A percentile compares a stretch with the other conserved stretches of the same genome.
These are phyloP conservation scores for Drosophila lini DNA, from an alignment of 1,140 invertebrate genomes.

Conservation along the genomic window DNA sequence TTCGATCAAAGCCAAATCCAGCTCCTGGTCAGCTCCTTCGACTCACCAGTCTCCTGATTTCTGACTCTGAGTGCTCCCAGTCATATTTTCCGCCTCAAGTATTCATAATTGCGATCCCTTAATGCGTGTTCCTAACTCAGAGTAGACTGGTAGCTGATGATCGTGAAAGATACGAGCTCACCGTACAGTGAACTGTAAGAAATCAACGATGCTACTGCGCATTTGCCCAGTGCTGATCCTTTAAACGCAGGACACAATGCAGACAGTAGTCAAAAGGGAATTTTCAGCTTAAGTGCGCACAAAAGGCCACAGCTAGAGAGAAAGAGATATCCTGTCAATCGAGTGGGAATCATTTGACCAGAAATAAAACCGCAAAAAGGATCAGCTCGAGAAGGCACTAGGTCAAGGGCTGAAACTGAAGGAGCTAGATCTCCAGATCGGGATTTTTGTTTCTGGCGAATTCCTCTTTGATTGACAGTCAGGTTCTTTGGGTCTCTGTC, in stretches of 20 bases:
- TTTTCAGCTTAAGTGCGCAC: constrained; percentile 72
- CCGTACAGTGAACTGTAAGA: constrained; percentile 72
- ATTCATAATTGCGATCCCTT: constrained; percentile 57
- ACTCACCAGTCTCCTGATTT: not conserved
- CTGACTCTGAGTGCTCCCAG: constrained; percentile 41
- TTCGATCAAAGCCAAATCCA: not conserved
- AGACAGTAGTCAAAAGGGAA: constrained; percentile 69
- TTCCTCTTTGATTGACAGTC: constrained; percentile 69
- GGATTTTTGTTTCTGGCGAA: constrained; percentile 40
- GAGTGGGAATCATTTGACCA: constrained; percentile 76
- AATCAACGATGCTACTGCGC: constrained; percentile 78
- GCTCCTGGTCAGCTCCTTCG: not conserved
- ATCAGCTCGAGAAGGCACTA: constrained; percentile 64
- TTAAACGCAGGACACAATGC: constrained; percentile 66
- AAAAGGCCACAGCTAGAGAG: constrained; percentile 43
- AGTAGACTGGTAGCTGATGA: constrained; percentile 34
- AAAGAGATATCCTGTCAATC: constrained; percentile 60
- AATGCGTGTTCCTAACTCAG: constrained; percentile 40
- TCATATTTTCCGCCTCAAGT: constrained; percentile 67
- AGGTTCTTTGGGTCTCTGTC: constrained; percentile 7
- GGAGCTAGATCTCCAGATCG: constrained; percentile 38
- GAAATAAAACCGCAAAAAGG: constrained; percentile 79
- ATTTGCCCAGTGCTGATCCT: constrained; percentile 63
- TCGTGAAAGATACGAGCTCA: constrained; percentile 12
- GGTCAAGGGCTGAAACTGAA: constrained; percentile 53